These are phyloP conservation scores for Hyles euphorbiae DNA, from an alignment of 1,140 invertebrate species.

Conservation along the genomic window DNA sequence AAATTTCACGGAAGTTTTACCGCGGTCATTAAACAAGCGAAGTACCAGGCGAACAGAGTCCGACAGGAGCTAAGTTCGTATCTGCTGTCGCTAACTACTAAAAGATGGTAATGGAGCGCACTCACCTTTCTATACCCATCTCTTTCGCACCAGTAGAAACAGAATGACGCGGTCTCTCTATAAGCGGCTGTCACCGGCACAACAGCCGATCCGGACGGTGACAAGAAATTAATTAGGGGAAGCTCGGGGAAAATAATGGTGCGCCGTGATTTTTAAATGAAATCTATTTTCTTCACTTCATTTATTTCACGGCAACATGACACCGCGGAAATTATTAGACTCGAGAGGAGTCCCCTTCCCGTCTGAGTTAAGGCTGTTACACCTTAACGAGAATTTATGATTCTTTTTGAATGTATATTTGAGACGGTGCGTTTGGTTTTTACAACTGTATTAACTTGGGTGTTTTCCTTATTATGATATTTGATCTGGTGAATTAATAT, in stretches of 20 bases:
- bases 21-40: slow-evolving; percentile 49
- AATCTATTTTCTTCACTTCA: slow-evolving; percentile 73
- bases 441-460: too few species aligned
- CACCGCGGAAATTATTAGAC: slow-evolving; percentile 71
- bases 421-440: neutral
- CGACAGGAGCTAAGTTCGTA: slow-evolving; percentile 54
- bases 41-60: slow-evolving; percentile 55
- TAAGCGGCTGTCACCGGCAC: slow-evolving; percentile 55
- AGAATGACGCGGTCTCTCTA: slow-evolving; percentile 34
- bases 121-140: slow-evolving; percentile 51
- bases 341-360: slow-evolving; percentile 41
- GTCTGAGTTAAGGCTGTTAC: slow-evolving; percentile 47
- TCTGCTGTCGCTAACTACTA: slow-evolving; percentile 63
- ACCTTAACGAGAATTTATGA: slow-evolving; percentile 21
- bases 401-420: neutral
- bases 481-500: too few species aligned
- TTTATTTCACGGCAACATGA: slow-evolving; percentile 69
- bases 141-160: slow-evolving; percentile 20
- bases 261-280: slow-evolving; percentile 72
- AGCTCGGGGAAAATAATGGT: slow-evolving; percentile 66
- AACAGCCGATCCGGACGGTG: slow-evolving; percentile 65
- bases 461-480: too few species aligned
- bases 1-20: neutral
- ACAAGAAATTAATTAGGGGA: slow-evolving; percentile 74
- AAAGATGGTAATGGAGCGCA: slow-evolving; percentile 69